Percentiles rank a stretch among this genome's conserved stretches.
phyloP scores from a whole-genome alignment of 2,113 vertebrate genomes.

The Collichthys lucidus region DNA sequence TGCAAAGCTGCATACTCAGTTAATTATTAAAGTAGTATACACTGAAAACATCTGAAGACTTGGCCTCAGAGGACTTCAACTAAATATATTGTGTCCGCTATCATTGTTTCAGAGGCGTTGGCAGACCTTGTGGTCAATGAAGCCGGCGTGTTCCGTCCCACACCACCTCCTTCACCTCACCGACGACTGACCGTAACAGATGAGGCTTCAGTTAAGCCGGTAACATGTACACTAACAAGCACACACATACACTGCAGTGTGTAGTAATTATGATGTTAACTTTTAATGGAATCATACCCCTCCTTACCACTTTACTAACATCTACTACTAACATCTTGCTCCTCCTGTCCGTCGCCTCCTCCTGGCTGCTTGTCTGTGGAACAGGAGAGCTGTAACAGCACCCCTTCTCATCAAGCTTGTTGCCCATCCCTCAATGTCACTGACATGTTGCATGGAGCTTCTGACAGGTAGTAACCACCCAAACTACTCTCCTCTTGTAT shows the following conservation, averaged over 20 bases:
- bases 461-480: conserved; percentile 76
- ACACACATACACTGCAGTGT: not conserved
- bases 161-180: conserved; percentile 61
- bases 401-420: conserved; percentile 82
- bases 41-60: not conserved
- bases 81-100: not conserved
- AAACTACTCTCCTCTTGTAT: conserved; percentile 22
- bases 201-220: conserved; percentile 50
- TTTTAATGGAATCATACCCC: not conserved
- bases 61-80: not conserved
- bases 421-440: conserved; percentile 82
- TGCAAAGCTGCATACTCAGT: not conserved
- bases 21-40: not conserved
- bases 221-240: conserved; percentile 37
- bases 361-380: conserved; percentile 59
- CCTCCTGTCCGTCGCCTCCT: conserved; percentile 45
- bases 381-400: conserved; percentile 82
- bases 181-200: conserved; percentile 63
- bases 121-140: conserved; percentile 52
- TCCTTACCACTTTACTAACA: conserved; percentile 52
- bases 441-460: conserved; percentile 82
- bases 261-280: not conserved
- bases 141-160: conserved; percentile 46
- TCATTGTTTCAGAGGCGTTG: conserved; percentile 47
- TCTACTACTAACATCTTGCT: conserved; percentile 54